Base-by-base conservation (phyloP, 2,888 invertebrate species). In the Ganaspis brasiliensis region DNA sequence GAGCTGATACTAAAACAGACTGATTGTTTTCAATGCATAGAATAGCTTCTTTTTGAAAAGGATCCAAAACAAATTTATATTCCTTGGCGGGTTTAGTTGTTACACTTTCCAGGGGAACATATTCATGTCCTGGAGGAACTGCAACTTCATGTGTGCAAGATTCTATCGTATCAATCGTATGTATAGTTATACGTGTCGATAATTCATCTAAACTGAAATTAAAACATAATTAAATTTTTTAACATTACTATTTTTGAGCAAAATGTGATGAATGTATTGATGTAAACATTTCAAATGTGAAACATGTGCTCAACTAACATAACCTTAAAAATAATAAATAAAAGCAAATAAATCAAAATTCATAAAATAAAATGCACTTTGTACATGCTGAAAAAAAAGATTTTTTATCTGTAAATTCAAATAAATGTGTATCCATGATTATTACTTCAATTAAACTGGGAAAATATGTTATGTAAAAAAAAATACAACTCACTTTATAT, bases 91-190 rank as follows among this genome's bases (percentile, higher is more conserved):
- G 97, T 84, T 95, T 95, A 0, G 93, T 93, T 4, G 92, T 92
- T 1, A 93, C 90, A 2, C 93, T 93, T 76, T 93, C 91, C 40
- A 95, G 92, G 9, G 94, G 93, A 37, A 94, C 92, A 90, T 97
- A 99, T 73, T 96, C 95, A 82, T 96, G 95, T 81, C 96, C 96
- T 0, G 97, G 98, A 57, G 99, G 99, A 73, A 97, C 94, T 0
- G 98, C 98, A 63, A 98, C 98, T 93, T 99, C 99, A 90, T 99
- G 99, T 14, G 97, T 96, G 91, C 99, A 99, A 0, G 98, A 97
- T 87, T 97, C 98, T 49, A 97, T 94, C 0, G 98, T 96, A 86
- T 98, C 97, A 77, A 99, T 94, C 2, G 96, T 96, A 90, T 98
- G 98, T 24, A 98, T 95, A 73, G 96, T 94, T 82, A 98, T 97